Percentiles rank a stretch among this genome's conserved stretches.
Evolutionary conservation across 2,888 invertebrate species (phyloP).

Genomic region (Andrena minutula): DNA sequence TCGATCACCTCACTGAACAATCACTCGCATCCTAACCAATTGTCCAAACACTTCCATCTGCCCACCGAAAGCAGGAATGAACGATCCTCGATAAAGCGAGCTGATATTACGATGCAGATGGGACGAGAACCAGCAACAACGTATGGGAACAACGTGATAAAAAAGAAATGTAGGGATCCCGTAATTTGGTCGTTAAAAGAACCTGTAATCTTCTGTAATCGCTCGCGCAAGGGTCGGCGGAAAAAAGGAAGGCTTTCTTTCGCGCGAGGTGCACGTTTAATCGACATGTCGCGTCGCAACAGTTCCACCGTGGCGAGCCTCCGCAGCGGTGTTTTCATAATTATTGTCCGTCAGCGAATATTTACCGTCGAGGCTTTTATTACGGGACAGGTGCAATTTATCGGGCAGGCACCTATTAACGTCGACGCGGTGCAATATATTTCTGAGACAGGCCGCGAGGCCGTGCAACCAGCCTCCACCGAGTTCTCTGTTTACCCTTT

Average conservation of each 20-base stretch:
- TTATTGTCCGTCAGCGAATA: slow-evolving; percentile 20
- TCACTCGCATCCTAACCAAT: background rate
- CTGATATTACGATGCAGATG: background rate
- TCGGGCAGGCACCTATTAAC: slow-evolving; percentile 35
- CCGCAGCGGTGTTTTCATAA: background rate
- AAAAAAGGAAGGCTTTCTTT: slow-evolving; percentile 9
- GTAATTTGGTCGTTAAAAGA: background rate
- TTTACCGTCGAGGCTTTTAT: slow-evolving; percentile 22
- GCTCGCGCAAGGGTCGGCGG: background rate
- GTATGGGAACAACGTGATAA: background rate
- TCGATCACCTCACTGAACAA: background rate
- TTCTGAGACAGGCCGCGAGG: slow-evolving; percentile 19
- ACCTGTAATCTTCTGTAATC: slow-evolving; percentile 6
- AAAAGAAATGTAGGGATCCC: background rate
- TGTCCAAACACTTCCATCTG: background rate
- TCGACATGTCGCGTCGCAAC: background rate
- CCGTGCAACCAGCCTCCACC: slow-evolving; percentile 14
- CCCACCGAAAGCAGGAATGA: background rate
- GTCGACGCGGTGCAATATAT: slow-evolving; percentile 31
- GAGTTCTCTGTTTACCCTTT: slow-evolving; percentile 56
- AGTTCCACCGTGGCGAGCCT: background rate
- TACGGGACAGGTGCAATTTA: slow-evolving; percentile 44
- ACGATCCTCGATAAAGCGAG: background rate
- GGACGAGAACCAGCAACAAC: background rate
- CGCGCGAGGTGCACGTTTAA: too few species aligned